Evolutionary conservation across 2,113 vertebrate species (phyloP), one percentile per base, ranked within the genome.

Genomic region (Neolamprologus toae): DNA sequence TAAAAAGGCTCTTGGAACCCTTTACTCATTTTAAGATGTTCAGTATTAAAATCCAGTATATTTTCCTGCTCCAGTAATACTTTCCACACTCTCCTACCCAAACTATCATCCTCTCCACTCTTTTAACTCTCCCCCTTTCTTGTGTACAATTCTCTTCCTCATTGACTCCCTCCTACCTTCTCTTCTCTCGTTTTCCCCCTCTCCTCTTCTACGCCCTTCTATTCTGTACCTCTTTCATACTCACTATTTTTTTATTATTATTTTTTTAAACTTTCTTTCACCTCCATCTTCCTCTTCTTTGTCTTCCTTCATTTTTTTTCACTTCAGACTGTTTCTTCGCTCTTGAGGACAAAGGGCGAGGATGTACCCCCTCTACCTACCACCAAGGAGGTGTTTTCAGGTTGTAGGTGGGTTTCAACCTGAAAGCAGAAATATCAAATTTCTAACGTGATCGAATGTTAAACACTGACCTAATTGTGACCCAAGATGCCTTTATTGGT

Each of bases 111-210:
- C 8, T 9, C 7, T 9, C 35, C 7, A 13, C 35, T 71, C 0
- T 13, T 61, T 61, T 4, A 40, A 8, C 19, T 2, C 19, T 66
- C 31, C 0, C 33, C 63, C 7, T 31, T 59, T 9, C 55, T 68
- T 63, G 59, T 0, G 5, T 19, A 33, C 28, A 33, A 11, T 63
- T 33, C 9, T 63, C 59, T 63, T 63, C 28, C 28, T 63, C 9
- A 19, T 12, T 5, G 1, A 66, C 31, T 3, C 31, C 17, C 9
- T 7, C 31, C 59, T 2, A 6, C 8, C 5, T 33, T 19, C 9
- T 33, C 5, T 33, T 10, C 14, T 33, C 28, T 33, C 0, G 3
- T 19, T 2, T 28, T 1, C 16, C 3, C 5, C 5, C 26, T 9
- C 54, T 26, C 19, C 11, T 13, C 14, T 61, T 3, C 53, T 55